Evolutionary conservation across 2,113 vertebrate genomes (phyloP), one percentile per base, ranked within the genome.

Genomic region (Corythoichthys haematopterus): DNA sequence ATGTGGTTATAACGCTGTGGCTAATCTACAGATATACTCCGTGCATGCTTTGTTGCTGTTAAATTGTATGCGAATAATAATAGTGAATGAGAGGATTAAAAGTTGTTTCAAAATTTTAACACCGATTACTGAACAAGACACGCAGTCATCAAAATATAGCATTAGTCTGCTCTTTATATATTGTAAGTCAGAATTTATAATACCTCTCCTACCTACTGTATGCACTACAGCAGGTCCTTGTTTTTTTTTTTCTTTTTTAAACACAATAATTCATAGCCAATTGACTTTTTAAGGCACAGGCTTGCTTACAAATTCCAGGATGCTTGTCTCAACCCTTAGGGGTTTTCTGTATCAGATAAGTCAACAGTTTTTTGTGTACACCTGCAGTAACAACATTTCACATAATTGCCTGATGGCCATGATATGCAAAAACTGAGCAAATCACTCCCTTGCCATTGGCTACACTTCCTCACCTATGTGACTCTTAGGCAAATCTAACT

Each of bases 391-490:
- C 57, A 51, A 63, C 71, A 53, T 71, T 40, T 60, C 64, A 66
- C 65, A 52, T 66, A 52, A 62, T 73, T 66, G 63, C 72, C 78
- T 68, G 7, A 61, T 73, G 68, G 71, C 40, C 57, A 64, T 56
- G 63, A 62, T 75, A 80, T 81, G 71, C 71, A 84, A 88, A 87
- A 58, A 58, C 57, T 76, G 82, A 60, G 57, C 71, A 83, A 85
- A 88, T 65, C 8, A 51, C 55, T 63, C 51, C 33, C 4, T 15
- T 10, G 40, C 51, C 64, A 81, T 85, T 87, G 84, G 82, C 61
- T 66, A 52, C n/a, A 50, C 4, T 38, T 0, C 33, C 4, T 15
- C 69, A 50, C n/a, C 51, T 53, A 84, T 84, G 80, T 78, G 88
- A 88, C 85, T 82, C 0, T 6, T 50, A 81, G 83, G 74, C 81